A percentile compares a stretch with the other conserved stretches of the same genome.
These are phyloP conservation scores for Grus americana DNA, from an alignment of 2,113 vertebrate genomes.

Conservation along the genomic window DNA sequence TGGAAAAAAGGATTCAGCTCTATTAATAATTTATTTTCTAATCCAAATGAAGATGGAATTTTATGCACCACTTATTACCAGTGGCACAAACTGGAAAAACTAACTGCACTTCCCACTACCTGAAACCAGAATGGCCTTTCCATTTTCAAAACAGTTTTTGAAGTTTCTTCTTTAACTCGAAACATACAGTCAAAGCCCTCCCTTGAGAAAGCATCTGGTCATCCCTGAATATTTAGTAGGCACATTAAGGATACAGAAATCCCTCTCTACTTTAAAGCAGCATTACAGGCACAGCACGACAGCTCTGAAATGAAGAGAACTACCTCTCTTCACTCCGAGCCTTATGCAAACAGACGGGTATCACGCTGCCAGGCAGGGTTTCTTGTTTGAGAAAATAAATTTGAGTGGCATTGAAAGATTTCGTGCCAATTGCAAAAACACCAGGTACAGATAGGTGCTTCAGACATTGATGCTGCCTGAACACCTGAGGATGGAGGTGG, in stretches of 20 bases:
- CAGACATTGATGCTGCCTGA: accelerated
- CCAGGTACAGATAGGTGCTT: no score
- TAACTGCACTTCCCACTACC: neutral
- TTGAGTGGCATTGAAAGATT: neutral
- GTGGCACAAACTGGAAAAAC: neutral
- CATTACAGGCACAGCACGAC: neutral
- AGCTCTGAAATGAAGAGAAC: neutral
- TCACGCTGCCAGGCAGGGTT: neutral
- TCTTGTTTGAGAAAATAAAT: neutral
- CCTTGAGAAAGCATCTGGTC: neutral
- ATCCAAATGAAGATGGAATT: conserved; percentile 57
- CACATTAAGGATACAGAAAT: neutral
- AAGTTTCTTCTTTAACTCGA: neutral
- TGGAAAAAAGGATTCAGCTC: conserved; percentile 36
- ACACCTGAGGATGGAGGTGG: neutral
- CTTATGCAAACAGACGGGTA: neutral
- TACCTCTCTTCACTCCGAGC: neutral
- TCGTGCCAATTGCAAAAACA: neutral
- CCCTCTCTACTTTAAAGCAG: neutral
- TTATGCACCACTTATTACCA: conserved; percentile 68
- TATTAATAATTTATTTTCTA: conserved; percentile 48
- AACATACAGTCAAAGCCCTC: neutral
- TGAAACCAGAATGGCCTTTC: neutral
- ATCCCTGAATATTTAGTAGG: neutral
- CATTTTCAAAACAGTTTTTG: neutral